Evolutionary conservation across 1,140 invertebrate species (phyloP).

Genomic region (Saccostrea glomerata): DNA sequence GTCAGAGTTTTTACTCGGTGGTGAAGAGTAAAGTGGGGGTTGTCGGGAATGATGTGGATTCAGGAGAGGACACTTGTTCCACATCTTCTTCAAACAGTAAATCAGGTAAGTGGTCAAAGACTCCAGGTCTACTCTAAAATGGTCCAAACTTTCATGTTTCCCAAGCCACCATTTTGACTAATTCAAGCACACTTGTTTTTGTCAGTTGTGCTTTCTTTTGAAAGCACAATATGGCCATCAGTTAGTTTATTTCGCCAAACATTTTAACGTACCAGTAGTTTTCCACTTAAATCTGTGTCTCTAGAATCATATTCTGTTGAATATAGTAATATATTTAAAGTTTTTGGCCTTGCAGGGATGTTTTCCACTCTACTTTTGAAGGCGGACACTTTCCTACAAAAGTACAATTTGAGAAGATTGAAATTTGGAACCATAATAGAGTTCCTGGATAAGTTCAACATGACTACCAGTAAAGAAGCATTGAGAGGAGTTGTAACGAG

Average conservation of each 20-base stretch:
- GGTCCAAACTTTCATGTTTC: no score
- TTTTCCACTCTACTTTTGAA: conserved; percentile 52
- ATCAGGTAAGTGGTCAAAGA: not conserved
- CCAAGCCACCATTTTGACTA: no score
- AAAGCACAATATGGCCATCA: no score
- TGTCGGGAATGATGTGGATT: conserved; percentile 19
- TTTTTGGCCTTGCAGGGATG: conserved; percentile 35
- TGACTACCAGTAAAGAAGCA: conserved; percentile 54
- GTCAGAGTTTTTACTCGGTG: conserved; percentile 12
- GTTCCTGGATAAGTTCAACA: conserved; percentile 51
- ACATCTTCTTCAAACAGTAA: not conserved
- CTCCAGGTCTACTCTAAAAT: no score
- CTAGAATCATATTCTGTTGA: not conserved
- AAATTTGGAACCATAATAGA: conserved; percentile 58
- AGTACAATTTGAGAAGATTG: conserved; percentile 56
- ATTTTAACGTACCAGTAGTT: not conserved
- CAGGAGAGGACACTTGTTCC: not conserved
- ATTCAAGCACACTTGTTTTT: no score
- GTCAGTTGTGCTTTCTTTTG: no score
- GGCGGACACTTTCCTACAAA: conserved; percentile 54
- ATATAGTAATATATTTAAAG: not conserved
- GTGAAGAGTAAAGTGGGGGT: not conserved
- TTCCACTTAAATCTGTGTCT: not conserved
- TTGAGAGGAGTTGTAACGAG: conserved; percentile 56
- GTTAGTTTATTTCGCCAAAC: no score